These are phyloP conservation scores for Phortica variegata DNA, from an alignment of 1,140 invertebrate genomes.

Conservation along the genomic window DNA sequence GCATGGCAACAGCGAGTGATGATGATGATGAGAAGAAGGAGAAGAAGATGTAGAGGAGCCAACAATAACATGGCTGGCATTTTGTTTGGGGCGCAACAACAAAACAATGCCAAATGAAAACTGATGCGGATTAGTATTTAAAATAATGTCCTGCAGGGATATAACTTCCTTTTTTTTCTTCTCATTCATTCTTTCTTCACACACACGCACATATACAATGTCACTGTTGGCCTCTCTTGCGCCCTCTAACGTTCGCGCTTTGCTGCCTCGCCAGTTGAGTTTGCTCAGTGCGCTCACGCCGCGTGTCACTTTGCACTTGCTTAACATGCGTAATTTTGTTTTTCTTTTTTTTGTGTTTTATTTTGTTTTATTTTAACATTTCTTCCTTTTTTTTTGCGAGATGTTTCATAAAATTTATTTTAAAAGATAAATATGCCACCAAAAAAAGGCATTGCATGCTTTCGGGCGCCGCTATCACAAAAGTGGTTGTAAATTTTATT, in stretches of 20 bases:
- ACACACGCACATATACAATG: conserved; percentile 22
- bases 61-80: neutral
- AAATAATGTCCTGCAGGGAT: conserved; percentile 57
- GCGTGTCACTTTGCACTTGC: neutral
- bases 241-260: conserved; percentile 10
- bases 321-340: conserved; percentile 23
- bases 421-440: conserved; percentile 32
- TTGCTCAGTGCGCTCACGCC: neutral
- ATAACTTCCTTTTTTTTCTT: conserved; percentile 37
- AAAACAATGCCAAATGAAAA: conserved; percentile 49
- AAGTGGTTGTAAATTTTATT: conserved; percentile 47
- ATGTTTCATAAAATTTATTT: conserved; percentile 56
- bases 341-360: conserved; percentile 20
- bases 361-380: conserved; percentile 37
- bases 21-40: neutral
- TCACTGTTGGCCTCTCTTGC: conserved; percentile 14
- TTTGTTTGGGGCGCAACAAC: neutral
- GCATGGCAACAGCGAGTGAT: conserved; percentile 1
- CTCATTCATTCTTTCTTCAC: conserved; percentile 19
- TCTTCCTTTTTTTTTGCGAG: conserved; percentile 30
- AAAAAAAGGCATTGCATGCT: neutral
- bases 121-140: conserved; percentile 57
- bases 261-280: conserved; percentile 30
- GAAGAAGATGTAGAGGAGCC: neutral
- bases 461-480: too few species aligned